Evolutionary conservation across 2,888 invertebrate genomes (phyloP).

Genomic region (Actias luna): DNA sequence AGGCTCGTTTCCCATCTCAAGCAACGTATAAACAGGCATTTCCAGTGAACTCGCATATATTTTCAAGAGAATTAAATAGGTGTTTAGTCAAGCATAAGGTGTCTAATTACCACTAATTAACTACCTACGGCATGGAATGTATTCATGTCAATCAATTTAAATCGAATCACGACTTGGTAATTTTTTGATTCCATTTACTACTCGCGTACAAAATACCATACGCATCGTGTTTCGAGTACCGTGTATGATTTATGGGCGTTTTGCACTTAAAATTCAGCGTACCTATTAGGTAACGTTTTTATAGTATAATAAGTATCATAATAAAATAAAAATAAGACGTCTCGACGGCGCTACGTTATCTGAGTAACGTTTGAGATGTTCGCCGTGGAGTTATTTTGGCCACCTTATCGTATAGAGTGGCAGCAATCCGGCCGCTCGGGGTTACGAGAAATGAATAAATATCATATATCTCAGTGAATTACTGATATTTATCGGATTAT

Average conservation of each 20-base stretch:
- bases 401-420: conserved; percentile 65
- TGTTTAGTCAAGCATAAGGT: conserved; percentile 34
- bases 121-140: conserved; percentile 31
- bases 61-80: conserved; percentile 48
- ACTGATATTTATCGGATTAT: conserved; percentile 56
- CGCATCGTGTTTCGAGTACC: conserved; percentile 29
- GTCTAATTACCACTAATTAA: conserved; percentile 31
- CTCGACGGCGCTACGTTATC: conserved; percentile 53
- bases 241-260: conserved; percentile 32
- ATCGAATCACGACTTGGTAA: conserved; percentile 38
- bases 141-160: conserved; percentile 38
- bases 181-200: conserved; percentile 20
- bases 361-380: conserved; percentile 59
- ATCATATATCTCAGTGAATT: conserved; percentile 60
- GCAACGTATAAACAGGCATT: conserved; percentile 47
- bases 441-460: conserved; percentile 70
- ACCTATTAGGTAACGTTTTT: conserved; percentile 27
- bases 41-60: conserved; percentile 47
- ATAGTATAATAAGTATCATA: conserved; percentile 40
- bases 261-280: conserved; percentile 37
- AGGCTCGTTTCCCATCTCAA: conserved; percentile 37
- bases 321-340: conserved; percentile 52
- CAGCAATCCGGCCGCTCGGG: conserved; percentile 56
- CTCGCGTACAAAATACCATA: conserved; percentile 20
- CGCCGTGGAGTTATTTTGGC: conserved; percentile 72